These are phyloP conservation scores for Rhopalosiphum nymphaeae DNA, from an alignment of 2,888 invertebrate species.

Conservation along the genomic window DNA sequence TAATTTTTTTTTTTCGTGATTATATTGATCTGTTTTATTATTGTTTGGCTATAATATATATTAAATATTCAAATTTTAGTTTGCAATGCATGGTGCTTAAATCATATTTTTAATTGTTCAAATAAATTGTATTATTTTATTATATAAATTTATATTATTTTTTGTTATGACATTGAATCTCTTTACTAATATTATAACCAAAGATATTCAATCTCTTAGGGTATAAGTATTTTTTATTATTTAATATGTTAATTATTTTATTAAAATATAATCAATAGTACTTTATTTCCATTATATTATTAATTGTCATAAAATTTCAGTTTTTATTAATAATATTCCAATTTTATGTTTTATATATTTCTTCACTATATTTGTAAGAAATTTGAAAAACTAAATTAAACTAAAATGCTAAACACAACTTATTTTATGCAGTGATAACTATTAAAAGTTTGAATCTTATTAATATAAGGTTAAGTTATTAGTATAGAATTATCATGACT, in stretches of 20 bases:
- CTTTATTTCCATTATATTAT: slow-evolving; percentile 31
- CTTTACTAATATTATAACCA: slow-evolving; percentile 27
- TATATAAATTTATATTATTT: slow-evolving; percentile 17
- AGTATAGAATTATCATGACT: not conserved
- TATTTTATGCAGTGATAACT: not conserved
- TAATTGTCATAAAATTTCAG: not conserved
- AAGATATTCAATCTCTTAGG: slow-evolving; percentile 42
- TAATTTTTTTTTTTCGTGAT: slow-evolving; percentile 12
- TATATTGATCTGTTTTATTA: slow-evolving; percentile 37
- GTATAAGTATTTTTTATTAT: slow-evolving; percentile 9
- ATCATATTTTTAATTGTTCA: slow-evolving; percentile 31
- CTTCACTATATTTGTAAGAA: not conserved
- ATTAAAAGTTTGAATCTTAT: not conserved
- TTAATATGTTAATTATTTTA: slow-evolving; percentile 22
- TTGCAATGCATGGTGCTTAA: slow-evolving; percentile 57
- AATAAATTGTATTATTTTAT: slow-evolving; percentile 25
- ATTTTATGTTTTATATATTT: not conserved
- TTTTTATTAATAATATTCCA: not conserved
- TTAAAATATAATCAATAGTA: slow-evolving; percentile 27
- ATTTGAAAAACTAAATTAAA: not conserved
- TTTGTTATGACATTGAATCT: slow-evolving; percentile 45
- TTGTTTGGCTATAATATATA: slow-evolving; percentile 37
- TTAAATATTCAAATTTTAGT: slow-evolving; percentile 26
- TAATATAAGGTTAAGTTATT: not conserved
- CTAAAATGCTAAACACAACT: not conserved